These are phyloP conservation scores for Empis livida DNA, from an alignment of 2,888 invertebrate genomes.

Conservation along the genomic window DNA sequence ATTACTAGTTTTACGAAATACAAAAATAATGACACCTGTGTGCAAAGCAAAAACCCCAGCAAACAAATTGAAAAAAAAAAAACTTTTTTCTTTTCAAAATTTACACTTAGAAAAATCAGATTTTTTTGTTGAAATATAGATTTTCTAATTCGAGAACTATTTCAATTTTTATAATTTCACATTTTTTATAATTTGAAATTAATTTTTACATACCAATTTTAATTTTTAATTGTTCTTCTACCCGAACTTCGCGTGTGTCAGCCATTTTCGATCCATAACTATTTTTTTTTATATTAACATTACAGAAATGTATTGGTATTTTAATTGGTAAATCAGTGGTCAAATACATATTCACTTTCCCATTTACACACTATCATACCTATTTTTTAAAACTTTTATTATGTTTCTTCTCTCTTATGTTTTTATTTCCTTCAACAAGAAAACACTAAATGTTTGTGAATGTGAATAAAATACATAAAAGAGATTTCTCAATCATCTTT, in stretches of 20 bases:
- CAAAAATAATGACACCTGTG: not conserved
- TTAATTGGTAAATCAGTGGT: too few species aligned
- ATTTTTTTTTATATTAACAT: constrained; percentile 22
- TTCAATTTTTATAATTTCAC: constrained; percentile 2
- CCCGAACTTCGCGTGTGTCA: constrained; percentile 81
- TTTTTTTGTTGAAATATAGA: constrained; percentile 5
- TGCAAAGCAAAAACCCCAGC: not conserved
- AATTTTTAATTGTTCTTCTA: constrained; percentile 86
- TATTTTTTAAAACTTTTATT: too few species aligned
- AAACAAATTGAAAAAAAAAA: constrained; percentile 9
- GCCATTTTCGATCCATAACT: constrained; percentile 84
- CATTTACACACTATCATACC: too few species aligned
- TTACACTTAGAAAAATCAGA: not conserved
- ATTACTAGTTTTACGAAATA: too few species aligned
- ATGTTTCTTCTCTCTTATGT: too few species aligned
- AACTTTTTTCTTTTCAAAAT: constrained; percentile 3
- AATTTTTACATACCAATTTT: constrained; percentile 70
- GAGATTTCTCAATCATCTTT: too few species aligned
- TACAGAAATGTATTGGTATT: too few species aligned
- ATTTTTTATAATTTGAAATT: constrained; percentile 9
- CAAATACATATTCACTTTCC: too few species aligned
- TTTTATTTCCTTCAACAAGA: too few species aligned
- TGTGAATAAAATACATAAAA: too few species aligned
- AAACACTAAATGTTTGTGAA: too few species aligned
- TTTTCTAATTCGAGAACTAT: not conserved